Evolutionary conservation across 2,888 invertebrate species (phyloP).

Genomic region (Tetragonisca angustula): DNA sequence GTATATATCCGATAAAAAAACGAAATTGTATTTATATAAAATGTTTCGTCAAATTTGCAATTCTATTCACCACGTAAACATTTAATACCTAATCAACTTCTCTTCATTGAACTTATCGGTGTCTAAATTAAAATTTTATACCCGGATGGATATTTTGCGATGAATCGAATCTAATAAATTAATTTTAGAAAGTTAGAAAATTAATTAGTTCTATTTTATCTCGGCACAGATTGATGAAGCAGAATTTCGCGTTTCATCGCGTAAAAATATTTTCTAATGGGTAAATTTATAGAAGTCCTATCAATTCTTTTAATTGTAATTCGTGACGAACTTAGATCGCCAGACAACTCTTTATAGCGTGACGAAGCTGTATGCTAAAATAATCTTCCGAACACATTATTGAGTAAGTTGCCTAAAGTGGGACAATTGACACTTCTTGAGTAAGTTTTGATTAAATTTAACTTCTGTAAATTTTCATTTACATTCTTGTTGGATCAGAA

Average conservation of each 20-base stretch:
- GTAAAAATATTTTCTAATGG: not conserved
- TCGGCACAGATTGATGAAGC: not conserved
- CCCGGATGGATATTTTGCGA: not conserved
- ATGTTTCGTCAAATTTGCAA: too few relatives aligned
- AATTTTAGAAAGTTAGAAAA: not conserved
- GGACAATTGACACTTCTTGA: not conserved
- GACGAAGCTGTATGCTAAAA: not conserved
- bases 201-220: not conserved
- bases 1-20: too few relatives aligned
- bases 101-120: not conserved
- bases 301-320: not conserved
- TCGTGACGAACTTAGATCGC: not conserved
- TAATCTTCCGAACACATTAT: not conserved
- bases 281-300: not conserved
- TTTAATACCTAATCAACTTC: too few relatives aligned
- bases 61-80: too few relatives aligned
- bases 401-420: not conserved
- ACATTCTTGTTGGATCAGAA: not conserved
- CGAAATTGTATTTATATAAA: too few relatives aligned
- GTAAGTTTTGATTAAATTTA: not conserved
- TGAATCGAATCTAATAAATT: not conserved
- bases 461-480: not conserved
- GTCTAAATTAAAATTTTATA: not conserved
- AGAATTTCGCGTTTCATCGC: not conserved
- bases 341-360: not conserved